phyloP scores from a whole-genome alignment of 2,797 vertebrate genomes.

The Macrochelys suwanniensis region DNA sequence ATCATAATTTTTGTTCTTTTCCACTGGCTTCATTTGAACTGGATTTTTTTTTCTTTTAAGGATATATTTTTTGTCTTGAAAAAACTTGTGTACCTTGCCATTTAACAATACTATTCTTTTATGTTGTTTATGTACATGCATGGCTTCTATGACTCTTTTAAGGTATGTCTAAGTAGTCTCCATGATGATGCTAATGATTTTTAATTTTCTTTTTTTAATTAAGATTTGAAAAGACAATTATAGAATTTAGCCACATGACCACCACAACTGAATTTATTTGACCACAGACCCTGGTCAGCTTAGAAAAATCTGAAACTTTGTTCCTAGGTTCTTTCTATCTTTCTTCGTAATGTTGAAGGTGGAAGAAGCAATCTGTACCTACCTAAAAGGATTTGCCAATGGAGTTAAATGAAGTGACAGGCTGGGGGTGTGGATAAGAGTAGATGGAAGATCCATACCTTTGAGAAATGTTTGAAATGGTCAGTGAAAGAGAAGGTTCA shows the following conservation, averaged over 20 bases:
- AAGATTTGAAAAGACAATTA: neutral
- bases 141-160: neutral
- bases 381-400: neutral
- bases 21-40: neutral
- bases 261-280: fast-evolving
- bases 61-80: no score
- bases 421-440: no score
- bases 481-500: neutral
- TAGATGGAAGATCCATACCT: neutral
- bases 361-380: neutral
- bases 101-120: neutral
- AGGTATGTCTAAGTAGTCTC: neutral
- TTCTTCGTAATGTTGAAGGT: neutral
- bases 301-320: neutral
- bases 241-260: neutral
- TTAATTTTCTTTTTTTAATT: neutral
- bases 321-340: neutral
- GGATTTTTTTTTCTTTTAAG: neutral
- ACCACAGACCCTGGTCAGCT: neutral
- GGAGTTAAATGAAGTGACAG: neutral
- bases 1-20: neutral
- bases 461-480: neutral
- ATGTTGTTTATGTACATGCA: neutral
- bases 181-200: neutral
- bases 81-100: no score